phyloP scores from a whole-genome alignment of 1,140 invertebrate genomes.

The Limonius californicus region DNA sequence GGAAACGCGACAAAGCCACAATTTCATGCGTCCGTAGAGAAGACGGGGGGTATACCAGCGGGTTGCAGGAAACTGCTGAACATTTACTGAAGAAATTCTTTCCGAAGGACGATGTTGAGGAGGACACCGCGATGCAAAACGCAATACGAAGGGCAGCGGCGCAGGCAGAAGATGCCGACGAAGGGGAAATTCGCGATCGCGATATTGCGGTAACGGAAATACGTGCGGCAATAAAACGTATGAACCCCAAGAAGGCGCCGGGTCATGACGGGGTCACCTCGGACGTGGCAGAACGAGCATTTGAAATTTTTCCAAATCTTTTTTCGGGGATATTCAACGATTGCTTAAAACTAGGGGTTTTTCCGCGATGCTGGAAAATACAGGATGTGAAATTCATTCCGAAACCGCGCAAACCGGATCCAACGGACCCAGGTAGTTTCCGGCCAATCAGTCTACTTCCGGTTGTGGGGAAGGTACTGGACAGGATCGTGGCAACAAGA shows the following conservation, averaged over 20 bases:
- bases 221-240: neutral
- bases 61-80: neutral
- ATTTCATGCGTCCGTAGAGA: neutral
- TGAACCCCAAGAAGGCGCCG: neutral
- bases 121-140: neutral
- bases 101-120: neutral
- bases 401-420: neutral
- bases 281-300: neutral
- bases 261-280: neutral
- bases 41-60: neutral
- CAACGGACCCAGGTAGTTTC: neutral
- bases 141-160: neutral
- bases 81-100: neutral
- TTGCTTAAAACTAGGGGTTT: neutral
- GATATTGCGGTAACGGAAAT: neutral
- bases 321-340: neutral
- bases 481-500: neutral
- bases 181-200: neutral
- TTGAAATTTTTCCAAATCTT: neutral
- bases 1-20: neutral
- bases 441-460: slow-evolving; percentile 1
- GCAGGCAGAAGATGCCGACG: neutral
- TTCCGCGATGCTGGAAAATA: neutral
- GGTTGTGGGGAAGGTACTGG: neutral
- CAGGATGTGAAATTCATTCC: neutral